phyloP scores from a whole-genome alignment of 2,113 vertebrate species.

The Rhinoptilus africanus region DNA sequence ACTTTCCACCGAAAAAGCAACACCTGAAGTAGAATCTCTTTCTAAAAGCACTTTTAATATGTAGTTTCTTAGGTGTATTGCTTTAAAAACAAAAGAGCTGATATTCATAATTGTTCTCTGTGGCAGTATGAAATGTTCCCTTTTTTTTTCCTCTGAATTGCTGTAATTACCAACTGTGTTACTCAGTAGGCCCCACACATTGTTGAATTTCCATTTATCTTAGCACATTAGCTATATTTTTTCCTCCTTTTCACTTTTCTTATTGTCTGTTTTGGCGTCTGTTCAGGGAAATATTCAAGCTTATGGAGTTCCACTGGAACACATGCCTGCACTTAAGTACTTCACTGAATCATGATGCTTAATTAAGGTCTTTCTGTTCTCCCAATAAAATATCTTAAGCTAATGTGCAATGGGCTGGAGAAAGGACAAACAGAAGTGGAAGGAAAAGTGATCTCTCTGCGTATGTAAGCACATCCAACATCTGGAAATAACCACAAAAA shows the following conservation, averaged over 20 bases:
- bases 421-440: background rate
- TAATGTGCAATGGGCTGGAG: background rate
- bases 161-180: background rate
- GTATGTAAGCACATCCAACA: fast-evolving
- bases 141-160: background rate
- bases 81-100: slow-evolving; percentile 4
- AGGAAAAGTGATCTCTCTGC: background rate
- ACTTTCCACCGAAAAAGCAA: background rate
- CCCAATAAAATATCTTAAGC: background rate
- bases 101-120: background rate
- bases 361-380: background rate
- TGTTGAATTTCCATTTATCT: background rate
- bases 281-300: background rate
- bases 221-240: background rate
- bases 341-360: background rate
- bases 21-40: background rate
- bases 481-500: background rate
- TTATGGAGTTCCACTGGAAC: background rate
- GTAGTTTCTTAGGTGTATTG: background rate
- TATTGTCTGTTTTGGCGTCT: background rate
- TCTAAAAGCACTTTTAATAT: background rate
- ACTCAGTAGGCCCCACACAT: background rate
- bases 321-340: background rate
- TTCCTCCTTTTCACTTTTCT: background rate
- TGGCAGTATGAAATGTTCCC: background rate